phyloP scores from a whole-genome alignment of 2,797 vertebrate genomes.

The Smutsia gigantea region DNA sequence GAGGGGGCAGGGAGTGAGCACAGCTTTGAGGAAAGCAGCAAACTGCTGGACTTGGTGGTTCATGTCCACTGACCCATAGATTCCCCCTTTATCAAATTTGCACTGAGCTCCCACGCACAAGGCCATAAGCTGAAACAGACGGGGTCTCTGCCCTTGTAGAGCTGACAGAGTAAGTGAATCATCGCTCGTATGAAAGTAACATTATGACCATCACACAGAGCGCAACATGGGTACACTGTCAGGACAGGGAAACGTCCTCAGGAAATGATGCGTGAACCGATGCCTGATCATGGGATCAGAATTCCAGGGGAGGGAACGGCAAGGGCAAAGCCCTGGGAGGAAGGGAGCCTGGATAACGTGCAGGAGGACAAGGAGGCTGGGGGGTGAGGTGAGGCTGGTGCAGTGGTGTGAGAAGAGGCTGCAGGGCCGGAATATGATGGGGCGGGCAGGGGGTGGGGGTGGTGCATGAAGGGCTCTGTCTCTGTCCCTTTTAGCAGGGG shows the following conservation, averaged over 20 bases:
- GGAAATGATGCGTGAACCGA: not conserved
- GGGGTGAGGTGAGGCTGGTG: fast-evolving
- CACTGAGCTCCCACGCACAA: fast-evolving
- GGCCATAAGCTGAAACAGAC: not conserved
- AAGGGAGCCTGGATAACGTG: not conserved
- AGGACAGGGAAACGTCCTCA: not conserved
- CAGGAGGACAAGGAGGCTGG: fast-evolving
- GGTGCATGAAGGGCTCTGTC: not conserved
- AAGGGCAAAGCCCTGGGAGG: not conserved
- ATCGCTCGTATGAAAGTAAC: too few relatives aligned
- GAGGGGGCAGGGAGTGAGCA: fast-evolving
- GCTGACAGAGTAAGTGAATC: fast-evolving
- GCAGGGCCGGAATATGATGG: not conserved
- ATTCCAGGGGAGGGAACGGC: not conserved
- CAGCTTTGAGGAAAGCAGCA: not conserved
- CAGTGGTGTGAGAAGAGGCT: too few relatives aligned
- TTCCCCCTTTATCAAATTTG: not conserved
- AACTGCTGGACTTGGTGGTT: fast-evolving
- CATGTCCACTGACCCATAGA: fast-evolving
- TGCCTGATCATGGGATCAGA: not conserved
- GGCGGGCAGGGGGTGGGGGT: not conserved
- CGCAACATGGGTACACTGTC: not conserved
- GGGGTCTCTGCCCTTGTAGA: not conserved
- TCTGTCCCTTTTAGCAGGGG: not conserved
- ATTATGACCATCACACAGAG: fast-evolving